A percentile compares a stretch with the other conserved stretches of the same genome.
phyloP scores from a whole-genome alignment of 2,888 invertebrate species.

The Sphinx pinastri region DNA sequence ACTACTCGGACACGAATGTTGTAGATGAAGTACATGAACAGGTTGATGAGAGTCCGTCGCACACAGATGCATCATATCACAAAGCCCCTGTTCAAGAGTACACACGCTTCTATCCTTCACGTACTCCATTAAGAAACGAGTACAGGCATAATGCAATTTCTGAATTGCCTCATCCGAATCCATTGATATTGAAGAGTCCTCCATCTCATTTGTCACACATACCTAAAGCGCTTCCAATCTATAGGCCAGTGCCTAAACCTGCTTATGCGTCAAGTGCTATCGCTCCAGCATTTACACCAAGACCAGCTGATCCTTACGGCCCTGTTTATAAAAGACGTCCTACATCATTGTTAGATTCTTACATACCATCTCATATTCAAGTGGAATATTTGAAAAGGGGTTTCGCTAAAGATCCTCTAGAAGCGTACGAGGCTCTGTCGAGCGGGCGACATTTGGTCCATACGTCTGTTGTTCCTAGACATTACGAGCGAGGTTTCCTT shows the following conservation, averaged over 20 bases:
- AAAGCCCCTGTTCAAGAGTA: constrained; percentile 51
- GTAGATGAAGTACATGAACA: constrained; percentile 59
- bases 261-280: constrained; percentile 59
- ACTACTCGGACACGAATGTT: constrained; percentile 59
- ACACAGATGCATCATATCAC: constrained; percentile 56
- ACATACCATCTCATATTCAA: constrained; percentile 84
- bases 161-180: constrained; percentile 69
- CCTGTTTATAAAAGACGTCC: constrained; percentile 65
- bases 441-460: constrained; percentile 60
- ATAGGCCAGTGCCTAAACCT: constrained; percentile 66
- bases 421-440: constrained; percentile 73
- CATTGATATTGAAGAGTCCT: constrained; percentile 60
- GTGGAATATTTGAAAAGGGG: constrained; percentile 77
- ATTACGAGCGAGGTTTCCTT: constrained; percentile 75
- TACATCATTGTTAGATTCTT: constrained; percentile 83
- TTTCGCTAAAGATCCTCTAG: constrained; percentile 67
- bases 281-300: constrained; percentile 51
- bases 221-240: constrained; percentile 70
- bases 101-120: constrained; percentile 66
- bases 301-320: constrained; percentile 56
- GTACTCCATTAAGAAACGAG: constrained; percentile 61
- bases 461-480: constrained; percentile 53
- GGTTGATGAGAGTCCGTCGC: constrained; percentile 56
- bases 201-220: constrained; percentile 68
- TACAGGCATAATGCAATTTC: constrained; percentile 54